Evolutionary conservation across 2,113 vertebrate species (phyloP), one percentile per base, ranked within the genome.

Genomic region (Heloderma charlesbogerti): DNA sequence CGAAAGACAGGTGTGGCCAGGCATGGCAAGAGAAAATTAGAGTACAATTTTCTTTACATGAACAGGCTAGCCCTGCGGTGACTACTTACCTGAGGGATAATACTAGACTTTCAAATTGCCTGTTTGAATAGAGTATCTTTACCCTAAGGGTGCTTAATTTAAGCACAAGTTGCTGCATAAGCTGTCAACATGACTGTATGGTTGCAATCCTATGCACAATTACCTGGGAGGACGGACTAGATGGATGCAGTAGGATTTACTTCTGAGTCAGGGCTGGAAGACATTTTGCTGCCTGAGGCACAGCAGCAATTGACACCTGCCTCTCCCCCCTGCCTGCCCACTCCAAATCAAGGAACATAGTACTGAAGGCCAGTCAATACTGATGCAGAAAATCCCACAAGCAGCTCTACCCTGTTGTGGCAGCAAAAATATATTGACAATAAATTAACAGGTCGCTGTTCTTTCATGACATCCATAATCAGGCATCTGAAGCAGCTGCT

Each of bases 41-140:
- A 67, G 48, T 40, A 40, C 69, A 63, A 63, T 69, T 54, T 40
- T 16, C 74, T 71, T 69, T 79, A 80, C 83, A 79, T 90, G 83
- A 86, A 86, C 43, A 90, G 82, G 60, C 89, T 78, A 85, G 89
- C 71, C 71, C 82, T 67, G 82, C 34, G 9, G 82, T 88, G 89
- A 79, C 43, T 84, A 25, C 18, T 29, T 34, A 74, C n/a, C 25
- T 40, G 51, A 45, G 71, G 67, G 57, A 75, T 48, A 75, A 84
- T 45, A 84, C 29, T 74, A 63, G 84, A 75, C 43, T 84, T 75
- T 63, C 54, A 84, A 15, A 48, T 86, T 67, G 83, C 37, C 22
- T 90, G 40, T 67, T 77, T 77, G 27, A 79, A 43, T 69, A 51
- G 69, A 67, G 45, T 69, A 86, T 69, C 8, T 54, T 67, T 84